Evolutionary conservation across 1,140 invertebrate genomes (phyloP).

Genomic region (Calosoma granatense): DNA sequence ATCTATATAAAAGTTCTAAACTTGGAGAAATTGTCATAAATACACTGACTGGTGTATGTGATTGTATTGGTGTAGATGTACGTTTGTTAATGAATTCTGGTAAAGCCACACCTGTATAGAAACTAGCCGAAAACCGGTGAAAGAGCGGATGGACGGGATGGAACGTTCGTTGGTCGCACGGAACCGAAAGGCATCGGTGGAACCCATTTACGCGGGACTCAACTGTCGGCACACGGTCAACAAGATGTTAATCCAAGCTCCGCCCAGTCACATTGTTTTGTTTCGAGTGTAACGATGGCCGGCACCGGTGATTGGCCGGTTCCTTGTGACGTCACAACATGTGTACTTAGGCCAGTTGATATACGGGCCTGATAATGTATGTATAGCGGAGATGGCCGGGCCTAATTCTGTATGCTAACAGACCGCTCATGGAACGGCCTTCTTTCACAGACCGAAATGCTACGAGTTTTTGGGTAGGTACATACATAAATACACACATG

Average conservation of each 20-base stretch:
- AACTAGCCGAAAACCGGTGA: neutral
- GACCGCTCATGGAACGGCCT: neutral
- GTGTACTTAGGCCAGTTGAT: conserved; percentile 1
- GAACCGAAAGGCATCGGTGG: neutral
- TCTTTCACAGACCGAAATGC: neutral
- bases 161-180: neutral
- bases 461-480: no score
- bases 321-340: neutral
- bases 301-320: neutral
- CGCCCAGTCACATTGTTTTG: conserved; percentile 5
- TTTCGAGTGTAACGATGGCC: conserved; percentile 4
- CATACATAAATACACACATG: no score
- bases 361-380: conserved; percentile 5
- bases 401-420: conserved; percentile 7
- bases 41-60: no score
- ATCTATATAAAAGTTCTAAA: no score
- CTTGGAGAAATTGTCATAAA: no score
- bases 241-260: conserved; percentile 7
- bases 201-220: conserved; percentile 4
- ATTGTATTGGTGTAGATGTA: no score
- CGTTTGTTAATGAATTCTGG: no score
- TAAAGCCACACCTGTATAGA: neutral
- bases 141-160: neutral
- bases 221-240: conserved; percentile 8
- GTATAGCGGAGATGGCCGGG: conserved; percentile 3